A percentile compares a stretch with the other conserved stretches of the same genome.
Conservation (phyloP, 1,140 invertebrate genomes). For the Drosophila guanche region DNA sequence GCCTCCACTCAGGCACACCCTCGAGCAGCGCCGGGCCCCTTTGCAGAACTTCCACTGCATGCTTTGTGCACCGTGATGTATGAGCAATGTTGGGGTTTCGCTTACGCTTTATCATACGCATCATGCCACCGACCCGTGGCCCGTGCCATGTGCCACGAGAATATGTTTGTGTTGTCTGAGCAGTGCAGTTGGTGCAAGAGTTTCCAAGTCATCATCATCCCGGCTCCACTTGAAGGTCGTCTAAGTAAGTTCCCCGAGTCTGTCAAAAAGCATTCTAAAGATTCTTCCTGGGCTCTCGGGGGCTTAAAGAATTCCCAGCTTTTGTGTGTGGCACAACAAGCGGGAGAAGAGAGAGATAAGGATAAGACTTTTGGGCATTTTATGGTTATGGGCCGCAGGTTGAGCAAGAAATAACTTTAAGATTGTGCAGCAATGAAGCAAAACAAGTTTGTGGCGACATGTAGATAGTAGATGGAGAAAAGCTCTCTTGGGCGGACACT, state of each 20-base stretch:
- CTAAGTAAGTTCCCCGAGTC: conserved; percentile 44
- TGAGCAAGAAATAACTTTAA: conserved; percentile 10
- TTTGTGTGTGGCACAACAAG: conserved; percentile 8
- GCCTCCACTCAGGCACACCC: neutral
- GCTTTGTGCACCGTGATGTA: conserved; percentile 68
- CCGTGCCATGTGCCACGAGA: conserved; percentile 8
- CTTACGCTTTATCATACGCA: conserved; percentile 71
- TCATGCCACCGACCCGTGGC: conserved; percentile 14
- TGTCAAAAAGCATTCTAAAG: conserved; percentile 46
- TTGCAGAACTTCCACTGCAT: conserved; percentile 1
- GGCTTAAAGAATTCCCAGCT: conserved; percentile 29
- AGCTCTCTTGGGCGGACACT: too few species aligned
- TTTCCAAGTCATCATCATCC: conserved; percentile 40
- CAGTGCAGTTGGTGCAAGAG: conserved; percentile 18
- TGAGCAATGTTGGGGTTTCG: conserved; percentile 61
- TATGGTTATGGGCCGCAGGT: conserved; percentile 11
- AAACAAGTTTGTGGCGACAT: neutral
- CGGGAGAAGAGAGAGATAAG: neutral
- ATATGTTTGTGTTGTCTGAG: conserved; percentile 8
- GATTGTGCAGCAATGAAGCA: conserved; percentile 1
- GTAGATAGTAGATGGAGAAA: too few species aligned
- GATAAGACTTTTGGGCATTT: conserved; percentile 22
- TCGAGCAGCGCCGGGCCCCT: neutral
- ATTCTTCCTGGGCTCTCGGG: conserved; percentile 32
- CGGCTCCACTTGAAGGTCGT: conserved; percentile 45